Percentiles rank a stretch among this genome's conserved stretches.
These are phyloP conservation scores for Noctua janthina DNA, from an alignment of 2,888 invertebrate species.

Conservation along the genomic window DNA sequence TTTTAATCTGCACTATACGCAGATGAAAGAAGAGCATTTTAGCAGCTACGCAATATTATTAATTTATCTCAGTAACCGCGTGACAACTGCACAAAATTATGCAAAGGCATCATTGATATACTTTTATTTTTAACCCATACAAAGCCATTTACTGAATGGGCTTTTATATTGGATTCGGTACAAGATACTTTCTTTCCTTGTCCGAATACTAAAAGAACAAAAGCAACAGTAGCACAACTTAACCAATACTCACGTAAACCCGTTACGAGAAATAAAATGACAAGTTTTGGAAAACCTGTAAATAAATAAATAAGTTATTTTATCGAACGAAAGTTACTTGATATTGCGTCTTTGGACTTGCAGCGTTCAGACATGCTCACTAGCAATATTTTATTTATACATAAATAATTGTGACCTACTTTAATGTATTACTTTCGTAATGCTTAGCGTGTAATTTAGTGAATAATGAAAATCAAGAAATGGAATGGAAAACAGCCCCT, in stretches of 20 bases:
- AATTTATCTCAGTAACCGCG: too few relatives aligned
- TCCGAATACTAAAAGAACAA: neutral
- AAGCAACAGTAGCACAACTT: neutral
- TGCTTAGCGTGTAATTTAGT: too few relatives aligned
- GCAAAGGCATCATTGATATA: neutral
- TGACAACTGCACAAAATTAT: neutral
- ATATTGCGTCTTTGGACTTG: neutral
- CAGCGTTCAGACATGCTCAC: too few relatives aligned
- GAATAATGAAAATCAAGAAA: too few relatives aligned
- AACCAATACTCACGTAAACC: constrained; percentile 19
- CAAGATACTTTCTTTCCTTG: neutral
- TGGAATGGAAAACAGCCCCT: too few relatives aligned
- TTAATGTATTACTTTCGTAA: too few relatives aligned
- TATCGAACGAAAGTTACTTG: constrained; percentile 24
- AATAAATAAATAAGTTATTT: constrained; percentile 8
- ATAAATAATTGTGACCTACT: too few relatives aligned
- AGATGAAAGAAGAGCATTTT: neutral
- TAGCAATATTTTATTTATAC: too few relatives aligned
- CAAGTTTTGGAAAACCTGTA: constrained; percentile 22
- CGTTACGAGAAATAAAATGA: neutral
- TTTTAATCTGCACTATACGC: neutral
- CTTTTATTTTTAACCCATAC: neutral
- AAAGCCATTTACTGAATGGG: neutral
- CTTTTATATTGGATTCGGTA: neutral
- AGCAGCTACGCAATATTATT: too few relatives aligned